Evolutionary conservation across 2,113 vertebrate species (phyloP).

Genomic region (Brienomyrus longianalis): DNA sequence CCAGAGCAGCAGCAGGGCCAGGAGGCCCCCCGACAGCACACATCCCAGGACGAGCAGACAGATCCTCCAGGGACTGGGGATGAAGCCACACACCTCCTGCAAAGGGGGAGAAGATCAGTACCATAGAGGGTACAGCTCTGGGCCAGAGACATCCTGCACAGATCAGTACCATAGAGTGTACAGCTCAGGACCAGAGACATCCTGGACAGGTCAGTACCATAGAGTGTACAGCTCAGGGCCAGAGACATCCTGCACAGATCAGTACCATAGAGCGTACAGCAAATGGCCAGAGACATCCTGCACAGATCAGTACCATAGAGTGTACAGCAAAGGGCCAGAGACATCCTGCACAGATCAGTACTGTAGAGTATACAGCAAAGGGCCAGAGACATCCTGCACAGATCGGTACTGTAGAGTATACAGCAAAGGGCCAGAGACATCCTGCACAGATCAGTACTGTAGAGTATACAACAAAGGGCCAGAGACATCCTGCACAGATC

Average conservation of each 20-base stretch:
- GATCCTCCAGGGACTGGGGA: constrained; percentile 29
- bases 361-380: background rate
- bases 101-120: background rate
- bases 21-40: constrained; percentile 32
- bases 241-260: background rate
- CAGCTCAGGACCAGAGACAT: background rate
- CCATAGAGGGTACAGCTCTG: background rate
- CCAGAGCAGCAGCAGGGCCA: constrained; percentile 39
- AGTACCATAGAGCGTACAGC: background rate
- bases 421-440: background rate
- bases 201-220: background rate
- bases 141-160: background rate
- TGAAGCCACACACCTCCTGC: constrained; percentile 33
- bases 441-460: background rate
- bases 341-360: background rate
- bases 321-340: background rate
- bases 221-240: background rate
- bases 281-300: background rate
- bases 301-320: background rate
- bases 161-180: background rate
- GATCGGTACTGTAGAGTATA: background rate
- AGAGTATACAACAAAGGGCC: background rate
- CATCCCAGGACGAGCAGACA: constrained; percentile 31
- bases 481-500: background rate
- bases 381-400: background rate